Base-by-base conservation (phyloP, 2,888 invertebrate genomes). In the Folsomia candida region DNA sequence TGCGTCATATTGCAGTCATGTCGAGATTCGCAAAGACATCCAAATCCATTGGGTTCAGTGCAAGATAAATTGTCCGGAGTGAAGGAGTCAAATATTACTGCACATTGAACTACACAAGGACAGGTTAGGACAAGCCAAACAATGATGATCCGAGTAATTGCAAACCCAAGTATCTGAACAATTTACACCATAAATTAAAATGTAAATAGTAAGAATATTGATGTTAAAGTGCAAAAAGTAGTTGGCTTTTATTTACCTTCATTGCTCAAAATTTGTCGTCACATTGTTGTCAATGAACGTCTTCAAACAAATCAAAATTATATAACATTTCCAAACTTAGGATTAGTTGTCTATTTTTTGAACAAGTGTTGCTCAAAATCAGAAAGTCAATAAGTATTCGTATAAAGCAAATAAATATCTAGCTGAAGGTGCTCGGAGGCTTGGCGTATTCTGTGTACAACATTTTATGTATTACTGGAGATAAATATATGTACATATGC, bases 1-100 rank as follows among this genome's bases (percentile, higher is more conserved):
- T 71, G 71, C 2, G 47, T 51, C 25, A 51, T 2, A 51, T 71
- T 64, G 26, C 75, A 75, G 18, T 63, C 67, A 26, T 37, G 54
- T 6, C 60, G 62, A 3, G 26, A 22, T 20, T 54, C 26, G 26
- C 75, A 75, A 1, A 69, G 47, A 60, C 75, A 75, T 25, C 71
- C 73, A 37, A 65, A 57, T 2, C 63, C 71, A n/a, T 72, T 72
- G 4, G 29, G 24, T 28, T 67, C 67, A 1, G 25, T 14, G 57
- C 74, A 74, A 14, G 68, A 37, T 3, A 70, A 59, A 28, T 70
- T 63, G 20, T 47, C 47, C 11, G 73, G 73, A 27, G 68, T 29
- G n/a, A 73, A 24, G 14, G 70, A 59, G 26, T 73, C 70, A 29
- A 68, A 70, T 27, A 73, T 28, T 18, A 65, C 65, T 25, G 54